Conservation (phyloP, 2,888 invertebrate species). For the Craniophora ligustri region DNA sequence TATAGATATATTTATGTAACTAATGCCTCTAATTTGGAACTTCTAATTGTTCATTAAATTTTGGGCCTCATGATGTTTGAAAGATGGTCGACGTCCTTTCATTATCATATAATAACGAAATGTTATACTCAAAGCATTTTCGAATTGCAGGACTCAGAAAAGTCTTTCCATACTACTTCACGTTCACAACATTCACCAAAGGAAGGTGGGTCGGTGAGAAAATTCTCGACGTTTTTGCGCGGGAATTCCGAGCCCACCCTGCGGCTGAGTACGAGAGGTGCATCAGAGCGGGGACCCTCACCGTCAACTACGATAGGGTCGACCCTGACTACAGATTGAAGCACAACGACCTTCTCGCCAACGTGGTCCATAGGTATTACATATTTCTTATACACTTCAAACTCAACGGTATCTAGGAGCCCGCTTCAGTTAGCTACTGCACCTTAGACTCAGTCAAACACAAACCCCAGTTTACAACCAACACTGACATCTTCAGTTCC, state of each 20-base stretch:
- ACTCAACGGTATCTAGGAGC: conserved; percentile 43
- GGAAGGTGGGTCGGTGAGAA: conserved; percentile 98
- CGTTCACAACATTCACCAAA: conserved; percentile 98
- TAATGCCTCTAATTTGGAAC: too few species aligned
- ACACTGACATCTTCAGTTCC: conserved; percentile 40
- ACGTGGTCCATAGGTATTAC: conserved; percentile 96
- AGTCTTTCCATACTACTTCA: conserved; percentile 99
- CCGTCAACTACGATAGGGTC: conserved; percentile 97
- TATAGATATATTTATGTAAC: too few species aligned
- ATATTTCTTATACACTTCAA: conserved; percentile 6
- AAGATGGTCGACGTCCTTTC: too few species aligned
- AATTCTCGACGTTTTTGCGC: conserved; percentile 96
- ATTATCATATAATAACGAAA: not conserved
- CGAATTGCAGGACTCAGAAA: conserved; percentile 94
- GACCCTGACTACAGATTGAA: conserved; percentile 96
- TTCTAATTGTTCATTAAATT: too few species aligned
- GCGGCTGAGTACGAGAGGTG: conserved; percentile 97
- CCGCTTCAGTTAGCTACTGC: conserved; percentile 59
- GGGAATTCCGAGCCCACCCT: conserved; percentile 98
- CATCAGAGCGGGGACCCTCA: conserved; percentile 96
- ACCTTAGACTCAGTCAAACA: conserved; percentile 51
- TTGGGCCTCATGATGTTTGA: too few species aligned
- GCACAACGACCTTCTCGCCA: conserved; percentile 97
- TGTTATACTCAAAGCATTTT: conserved; percentile 17
- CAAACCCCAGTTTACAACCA: conserved; percentile 28